phyloP scores from a whole-genome alignment of 2,797 vertebrate genomes.

The Enteromius mattozi region DNA sequence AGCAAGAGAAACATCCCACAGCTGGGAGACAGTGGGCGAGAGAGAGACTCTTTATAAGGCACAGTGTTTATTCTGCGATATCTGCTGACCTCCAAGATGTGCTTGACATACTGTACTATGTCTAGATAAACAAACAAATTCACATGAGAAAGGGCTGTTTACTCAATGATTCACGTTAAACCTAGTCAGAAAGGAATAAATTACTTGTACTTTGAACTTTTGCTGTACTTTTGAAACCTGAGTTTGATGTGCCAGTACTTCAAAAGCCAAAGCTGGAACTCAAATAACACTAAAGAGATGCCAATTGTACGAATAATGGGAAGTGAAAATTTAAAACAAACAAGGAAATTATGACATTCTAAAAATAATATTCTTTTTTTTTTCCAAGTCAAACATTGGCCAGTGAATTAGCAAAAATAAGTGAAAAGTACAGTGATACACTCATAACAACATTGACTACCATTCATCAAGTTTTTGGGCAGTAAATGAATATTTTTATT shows the following conservation, averaged over 20 bases:
- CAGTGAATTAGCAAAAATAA: not conserved
- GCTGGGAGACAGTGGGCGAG: constrained; percentile 23
- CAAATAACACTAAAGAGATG: not conserved
- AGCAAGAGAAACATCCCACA: constrained; percentile 25
- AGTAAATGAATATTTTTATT: not conserved
- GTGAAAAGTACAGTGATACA: not conserved
- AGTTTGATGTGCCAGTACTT: not conserved
- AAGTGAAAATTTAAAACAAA: not conserved
- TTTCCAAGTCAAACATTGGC: not conserved
- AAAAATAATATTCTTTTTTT: not conserved
- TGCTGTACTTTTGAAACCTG: not conserved
- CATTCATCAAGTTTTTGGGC: not conserved
- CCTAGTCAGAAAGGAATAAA: not conserved
- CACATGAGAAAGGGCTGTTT: not conserved
- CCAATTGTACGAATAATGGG: not conserved
- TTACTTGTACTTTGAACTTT: too few species aligned
- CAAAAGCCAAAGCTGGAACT: not conserved
- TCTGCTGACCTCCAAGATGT: constrained; percentile 34
- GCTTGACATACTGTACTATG: constrained; percentile 23
- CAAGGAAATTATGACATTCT: not conserved
- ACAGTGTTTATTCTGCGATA: constrained; percentile 37
- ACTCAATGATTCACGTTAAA: not conserved
- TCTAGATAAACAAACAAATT: constrained; percentile 24
- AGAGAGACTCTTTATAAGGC: constrained; percentile 34
- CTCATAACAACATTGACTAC: too few species aligned